phyloP scores from a whole-genome alignment of 2,797 vertebrate genomes.

The Catamblyrhynchus diadema region DNA sequence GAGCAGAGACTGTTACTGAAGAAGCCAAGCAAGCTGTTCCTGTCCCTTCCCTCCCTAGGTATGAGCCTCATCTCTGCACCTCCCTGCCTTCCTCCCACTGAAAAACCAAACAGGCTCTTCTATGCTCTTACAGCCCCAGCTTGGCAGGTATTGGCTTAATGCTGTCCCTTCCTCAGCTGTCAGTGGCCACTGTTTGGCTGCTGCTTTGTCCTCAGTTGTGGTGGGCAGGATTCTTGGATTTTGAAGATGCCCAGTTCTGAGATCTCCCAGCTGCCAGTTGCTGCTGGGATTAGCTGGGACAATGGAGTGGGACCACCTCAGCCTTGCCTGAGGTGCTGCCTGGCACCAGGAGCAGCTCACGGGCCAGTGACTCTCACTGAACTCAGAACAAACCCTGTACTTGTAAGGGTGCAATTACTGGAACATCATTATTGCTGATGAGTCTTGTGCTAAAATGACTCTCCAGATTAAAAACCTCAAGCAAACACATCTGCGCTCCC shows the following conservation, averaged over 20 bases:
- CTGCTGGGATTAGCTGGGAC: background rate
- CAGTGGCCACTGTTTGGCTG: background rate
- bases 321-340: background rate
- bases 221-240: background rate
- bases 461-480: background rate
- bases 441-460: background rate
- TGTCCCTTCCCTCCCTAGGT: background rate
- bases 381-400: background rate
- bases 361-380: background rate
- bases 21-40: background rate
- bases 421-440: background rate
- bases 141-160: background rate
- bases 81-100: background rate
- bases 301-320: background rate
- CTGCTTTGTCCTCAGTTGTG: background rate
- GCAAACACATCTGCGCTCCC: accelerated
- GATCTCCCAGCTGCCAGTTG: background rate
- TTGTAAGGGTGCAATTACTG: background rate
- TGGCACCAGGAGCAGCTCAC: background rate
- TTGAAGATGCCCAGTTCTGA: background rate
- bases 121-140: background rate
- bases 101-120: background rate
- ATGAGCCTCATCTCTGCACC: background rate
- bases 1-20: background rate
- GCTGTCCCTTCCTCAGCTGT: accelerated